Evolutionary conservation across 2,888 invertebrate species (phyloP), one percentile per base, ranked within the genome.

Genomic region (Mantis religiosa): DNA sequence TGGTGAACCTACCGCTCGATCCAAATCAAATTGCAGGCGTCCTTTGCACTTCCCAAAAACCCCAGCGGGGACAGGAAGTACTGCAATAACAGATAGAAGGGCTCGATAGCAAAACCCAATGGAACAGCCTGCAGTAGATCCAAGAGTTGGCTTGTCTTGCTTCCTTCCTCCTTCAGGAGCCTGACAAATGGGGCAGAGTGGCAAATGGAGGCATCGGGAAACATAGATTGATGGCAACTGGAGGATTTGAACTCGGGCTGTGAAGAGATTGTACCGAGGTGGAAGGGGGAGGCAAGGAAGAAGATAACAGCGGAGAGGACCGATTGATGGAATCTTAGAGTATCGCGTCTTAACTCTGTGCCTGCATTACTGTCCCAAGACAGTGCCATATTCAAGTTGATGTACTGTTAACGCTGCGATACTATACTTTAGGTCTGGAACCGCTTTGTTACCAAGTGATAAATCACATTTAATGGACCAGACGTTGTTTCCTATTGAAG

Each of bases 221-320:
- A 85, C 89, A 85, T 88, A 88, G 89, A 89, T 89, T 89, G 88
- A 89, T 89, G 89, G 83, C 84, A 84, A 83, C 54, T 54, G 83
- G 83, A 88, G 84, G 88, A 88, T 84, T 88, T 84, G 84, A 88
- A 88, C 84, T 83, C 71, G 54, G 28, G 83, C 27, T 71, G 54
- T 71, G 54, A 71, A 71, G 54, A 71, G 54, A 71, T 71, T 71
- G 54, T 71, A 71, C n/a, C 54, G 87, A 25, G 27, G 71, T n/a
- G 87, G 87, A 87, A 28, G 30, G 30, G 87, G 8, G 87, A 47
- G 34, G 27, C 15, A 28, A 30, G 87, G 34, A 83, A 82, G n/a
- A 83, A 82, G 41, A 28, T 28, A 25, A 54, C 27, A 83, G 81
- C 82, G 25, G 15, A 41, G 30, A 27, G 41, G 47, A 71, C 87